phyloP scores from a whole-genome alignment of 2,113 vertebrate species.

The Oenanthe oenanthe region DNA sequence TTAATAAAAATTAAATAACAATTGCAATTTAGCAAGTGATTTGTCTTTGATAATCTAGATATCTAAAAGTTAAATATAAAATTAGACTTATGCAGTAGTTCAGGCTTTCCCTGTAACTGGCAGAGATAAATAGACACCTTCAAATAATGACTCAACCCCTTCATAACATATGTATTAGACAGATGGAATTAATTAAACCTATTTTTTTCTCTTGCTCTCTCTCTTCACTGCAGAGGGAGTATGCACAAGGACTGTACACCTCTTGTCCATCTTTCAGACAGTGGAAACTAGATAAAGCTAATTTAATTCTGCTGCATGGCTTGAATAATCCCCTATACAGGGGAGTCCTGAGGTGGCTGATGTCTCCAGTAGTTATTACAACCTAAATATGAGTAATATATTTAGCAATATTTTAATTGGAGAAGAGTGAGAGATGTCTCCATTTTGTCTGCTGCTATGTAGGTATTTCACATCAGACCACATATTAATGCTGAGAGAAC shows the following conservation, averaged over 20 bases:
- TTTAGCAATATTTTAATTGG: slow-evolving; percentile 30
- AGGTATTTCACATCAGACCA: background rate
- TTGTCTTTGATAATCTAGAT: background rate
- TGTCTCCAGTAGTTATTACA: background rate
- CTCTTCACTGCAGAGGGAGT: background rate
- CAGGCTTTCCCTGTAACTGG: background rate
- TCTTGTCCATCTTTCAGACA: background rate
- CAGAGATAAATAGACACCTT: background rate
- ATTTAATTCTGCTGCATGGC: background rate
- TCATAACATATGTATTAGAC: background rate
- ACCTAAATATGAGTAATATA: background rate
- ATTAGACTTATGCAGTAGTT: background rate
- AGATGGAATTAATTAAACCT: background rate
- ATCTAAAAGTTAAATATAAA: background rate
- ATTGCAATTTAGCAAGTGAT: background rate
- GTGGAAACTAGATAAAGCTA: background rate
- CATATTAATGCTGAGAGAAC: background rate
- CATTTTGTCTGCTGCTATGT: background rate
- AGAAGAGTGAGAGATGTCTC: background rate
- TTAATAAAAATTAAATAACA: background rate
- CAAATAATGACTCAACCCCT: background rate
- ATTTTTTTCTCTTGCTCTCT: background rate
- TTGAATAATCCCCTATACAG: background rate
- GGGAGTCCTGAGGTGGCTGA: background rate
- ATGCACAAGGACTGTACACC: too few species aligned